Percentiles rank a stretch among this genome's conserved stretches.
Evolutionary conservation across 2,113 vertebrate species (phyloP).

Genomic region (Nesogale talazaci): DNA sequence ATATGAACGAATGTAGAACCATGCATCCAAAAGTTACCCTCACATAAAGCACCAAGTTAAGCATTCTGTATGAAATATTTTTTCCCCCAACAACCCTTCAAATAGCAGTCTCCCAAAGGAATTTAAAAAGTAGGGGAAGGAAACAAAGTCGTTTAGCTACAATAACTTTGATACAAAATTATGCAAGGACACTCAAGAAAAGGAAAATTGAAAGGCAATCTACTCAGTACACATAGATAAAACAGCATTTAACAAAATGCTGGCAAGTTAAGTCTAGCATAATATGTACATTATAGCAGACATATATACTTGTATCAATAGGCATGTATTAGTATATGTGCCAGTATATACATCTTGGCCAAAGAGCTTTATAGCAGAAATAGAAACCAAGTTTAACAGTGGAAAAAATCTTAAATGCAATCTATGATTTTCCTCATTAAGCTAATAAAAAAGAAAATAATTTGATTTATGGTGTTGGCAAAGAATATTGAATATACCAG

Average conservation of each 20-base stretch:
- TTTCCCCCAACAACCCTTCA: neutral
- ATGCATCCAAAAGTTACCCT: neutral
- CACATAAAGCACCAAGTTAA: conserved; percentile 42
- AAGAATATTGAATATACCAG: neutral
- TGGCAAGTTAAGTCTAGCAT: neutral
- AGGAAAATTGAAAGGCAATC: conserved; percentile 2
- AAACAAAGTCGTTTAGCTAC: neutral
- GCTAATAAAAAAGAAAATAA: neutral
- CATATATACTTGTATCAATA: neutral
- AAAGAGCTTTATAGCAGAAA: neutral
- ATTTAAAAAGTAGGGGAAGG: neutral
- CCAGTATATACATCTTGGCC: neutral
- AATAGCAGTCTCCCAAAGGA: conserved; percentile 7
- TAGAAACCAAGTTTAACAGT: neutral
- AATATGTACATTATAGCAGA: neutral
- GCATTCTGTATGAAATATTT: neutral
- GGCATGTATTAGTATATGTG: neutral
- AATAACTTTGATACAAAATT: neutral
- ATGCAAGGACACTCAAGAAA: neutral
- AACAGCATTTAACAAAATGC: neutral
- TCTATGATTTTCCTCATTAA: neutral
- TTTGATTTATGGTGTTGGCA: neutral
- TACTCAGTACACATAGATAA: neutral
- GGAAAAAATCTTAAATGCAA: neutral
- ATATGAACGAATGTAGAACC: neutral